phyloP scores from a whole-genome alignment of 2,888 invertebrate species.

The Aromia moschata region DNA sequence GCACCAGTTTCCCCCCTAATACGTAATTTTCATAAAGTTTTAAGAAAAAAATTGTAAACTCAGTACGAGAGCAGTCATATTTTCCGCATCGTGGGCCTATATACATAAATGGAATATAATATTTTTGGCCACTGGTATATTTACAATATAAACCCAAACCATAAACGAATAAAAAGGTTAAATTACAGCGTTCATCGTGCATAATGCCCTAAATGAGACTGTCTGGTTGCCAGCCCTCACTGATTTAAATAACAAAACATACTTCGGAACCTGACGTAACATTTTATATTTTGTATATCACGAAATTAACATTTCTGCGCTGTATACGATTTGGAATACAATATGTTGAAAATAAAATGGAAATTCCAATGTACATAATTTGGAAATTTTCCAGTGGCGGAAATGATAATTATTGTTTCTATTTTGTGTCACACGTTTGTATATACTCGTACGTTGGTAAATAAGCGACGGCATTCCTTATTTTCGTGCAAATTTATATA shows the following conservation, averaged over 20 bases:
- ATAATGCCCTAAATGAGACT: slow-evolving; percentile 13
- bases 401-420: no score
- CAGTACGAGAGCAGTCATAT: not conserved
- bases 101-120: slow-evolving; percentile 8
- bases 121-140: not conserved
- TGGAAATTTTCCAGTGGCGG: not conserved
- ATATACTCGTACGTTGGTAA: no score
- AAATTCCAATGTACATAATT: slow-evolving; percentile 14
- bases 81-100: not conserved
- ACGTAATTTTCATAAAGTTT: not conserved
- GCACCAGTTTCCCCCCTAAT: not conserved
- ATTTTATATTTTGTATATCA: slow-evolving; percentile 8
- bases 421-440: no score
- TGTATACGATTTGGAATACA: slow-evolving; percentile 8
- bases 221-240: slow-evolving; percentile 7
- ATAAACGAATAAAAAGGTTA: slow-evolving; percentile 14
- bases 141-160: slow-evolving; percentile 2
- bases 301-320: slow-evolving; percentile 3
- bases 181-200: slow-evolving; percentile 12
- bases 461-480: no score
- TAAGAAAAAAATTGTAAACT: not conserved
- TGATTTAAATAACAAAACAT: slow-evolving; percentile 23
- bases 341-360: slow-evolving; percentile 7
- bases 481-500: no score
- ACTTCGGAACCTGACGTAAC: slow-evolving; percentile 13